These are phyloP conservation scores for Mesaphorura yosii DNA, from an alignment of 1,140 invertebrate genomes.

Conservation along the genomic window DNA sequence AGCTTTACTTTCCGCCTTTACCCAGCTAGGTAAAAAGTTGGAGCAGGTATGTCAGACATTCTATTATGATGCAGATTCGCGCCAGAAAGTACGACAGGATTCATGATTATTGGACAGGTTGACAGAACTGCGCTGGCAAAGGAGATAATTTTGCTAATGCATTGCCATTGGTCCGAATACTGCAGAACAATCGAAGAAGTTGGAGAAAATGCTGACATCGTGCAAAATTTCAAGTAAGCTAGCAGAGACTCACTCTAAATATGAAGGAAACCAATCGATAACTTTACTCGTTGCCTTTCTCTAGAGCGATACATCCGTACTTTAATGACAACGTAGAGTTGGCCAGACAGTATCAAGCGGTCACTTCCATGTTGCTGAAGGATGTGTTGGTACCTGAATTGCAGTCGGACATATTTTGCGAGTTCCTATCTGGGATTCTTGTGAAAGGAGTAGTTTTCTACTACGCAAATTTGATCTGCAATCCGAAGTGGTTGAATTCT, in stretches of 20 bases:
- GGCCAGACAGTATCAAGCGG: constrained; percentile 17
- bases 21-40: constrained; percentile 18
- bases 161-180: constrained; percentile 29
- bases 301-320: constrained; percentile 21
- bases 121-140: constrained; percentile 22
- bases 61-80: neutral
- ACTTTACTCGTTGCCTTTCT: constrained; percentile 2
- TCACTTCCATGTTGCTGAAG: constrained; percentile 16
- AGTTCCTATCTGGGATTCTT: constrained; percentile 26
- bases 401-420: constrained; percentile 19
- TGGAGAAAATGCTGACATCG: constrained; percentile 1
- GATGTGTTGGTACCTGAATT: constrained; percentile 25
- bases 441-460: constrained; percentile 27
- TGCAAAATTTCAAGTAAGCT: constrained; percentile 16
- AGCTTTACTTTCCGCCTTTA: constrained; percentile 13
- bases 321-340: constrained; percentile 17
- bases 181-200: constrained; percentile 11
- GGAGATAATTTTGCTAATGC: constrained; percentile 22
- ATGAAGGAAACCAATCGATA: constrained; percentile 1
- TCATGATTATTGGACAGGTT: constrained; percentile 8
- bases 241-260: constrained; percentile 3
- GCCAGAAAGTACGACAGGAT: neutral
- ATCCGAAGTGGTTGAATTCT: constrained; percentile 26
- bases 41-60: constrained; percentile 10
- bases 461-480: constrained; percentile 21